These are phyloP conservation scores for Melipona beecheii DNA, from an alignment of 2,888 invertebrate genomes.

Conservation along the genomic window DNA sequence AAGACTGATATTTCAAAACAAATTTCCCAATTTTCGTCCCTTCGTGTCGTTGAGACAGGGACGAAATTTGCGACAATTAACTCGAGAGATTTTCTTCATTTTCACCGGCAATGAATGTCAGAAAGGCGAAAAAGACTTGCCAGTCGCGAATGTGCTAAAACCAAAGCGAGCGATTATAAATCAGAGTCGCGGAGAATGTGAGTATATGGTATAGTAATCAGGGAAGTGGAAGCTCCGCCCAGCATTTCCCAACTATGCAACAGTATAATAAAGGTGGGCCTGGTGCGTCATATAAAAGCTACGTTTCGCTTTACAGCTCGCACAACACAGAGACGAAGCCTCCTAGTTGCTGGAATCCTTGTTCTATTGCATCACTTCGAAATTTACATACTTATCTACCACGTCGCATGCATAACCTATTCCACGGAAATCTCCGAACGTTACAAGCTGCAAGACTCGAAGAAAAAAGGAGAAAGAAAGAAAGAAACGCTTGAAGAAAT, in stretches of 20 bases:
- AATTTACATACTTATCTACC: slow-evolving; percentile 20
- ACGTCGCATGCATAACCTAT: background rate
- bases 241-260: background rate
- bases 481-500: background rate
- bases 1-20: no score
- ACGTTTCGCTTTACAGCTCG: background rate
- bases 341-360: background rate
- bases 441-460: background rate
- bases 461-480: background rate
- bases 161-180: background rate
- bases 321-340: background rate
- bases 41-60: no score
- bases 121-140: no score
- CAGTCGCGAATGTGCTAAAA: no score
- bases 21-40: no score
- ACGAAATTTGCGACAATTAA: no score
- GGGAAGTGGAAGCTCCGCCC: slow-evolving; percentile 15
- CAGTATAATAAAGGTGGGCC: slow-evolving; percentile 10
- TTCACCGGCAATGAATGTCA: no score
- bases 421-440: background rate
- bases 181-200: background rate
- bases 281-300: background rate
- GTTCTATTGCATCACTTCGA: background rate
- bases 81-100: no score
- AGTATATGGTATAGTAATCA: background rate